Percentiles rank a stretch among this genome's conserved stretches.
phyloP scores from a whole-genome alignment of 2,888 invertebrate genomes.

The Brenthis daphne region DNA sequence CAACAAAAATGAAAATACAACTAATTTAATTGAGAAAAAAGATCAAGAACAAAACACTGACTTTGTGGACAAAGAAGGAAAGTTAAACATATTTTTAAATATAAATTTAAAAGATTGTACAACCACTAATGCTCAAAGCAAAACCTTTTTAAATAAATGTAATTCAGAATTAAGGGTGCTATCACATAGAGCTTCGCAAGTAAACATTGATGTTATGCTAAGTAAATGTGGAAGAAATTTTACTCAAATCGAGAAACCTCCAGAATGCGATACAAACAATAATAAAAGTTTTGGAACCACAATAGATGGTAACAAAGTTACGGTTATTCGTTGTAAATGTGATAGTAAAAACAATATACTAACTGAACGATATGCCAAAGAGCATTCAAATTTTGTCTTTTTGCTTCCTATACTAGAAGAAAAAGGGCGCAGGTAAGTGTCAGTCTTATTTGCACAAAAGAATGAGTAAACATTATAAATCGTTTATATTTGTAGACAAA shows the following conservation, averaged over 20 bases:
- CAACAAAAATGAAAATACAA: not conserved
- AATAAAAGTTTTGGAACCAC: constrained; percentile 7
- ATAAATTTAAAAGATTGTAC: constrained; percentile 52
- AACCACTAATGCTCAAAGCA: constrained; percentile 31
- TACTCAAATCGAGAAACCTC: constrained; percentile 1
- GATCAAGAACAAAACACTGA: constrained; percentile 38
- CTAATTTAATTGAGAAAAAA: not conserved
- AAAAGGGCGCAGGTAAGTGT: not conserved
- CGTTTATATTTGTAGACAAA: too few relatives aligned
- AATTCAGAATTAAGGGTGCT: constrained; percentile 39
- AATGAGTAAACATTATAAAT: not conserved
- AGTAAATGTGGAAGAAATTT: constrained; percentile 27
- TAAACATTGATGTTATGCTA: constrained; percentile 43
- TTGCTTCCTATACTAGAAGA: constrained; percentile 1
- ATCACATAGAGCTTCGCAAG: constrained; percentile 49
- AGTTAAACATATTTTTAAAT: constrained; percentile 56
- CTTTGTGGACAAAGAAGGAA: constrained; percentile 50
- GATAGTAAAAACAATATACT: not conserved
- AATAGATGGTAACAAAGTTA: constrained; percentile 24
- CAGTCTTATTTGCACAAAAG: not conserved
- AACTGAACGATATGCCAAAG: constrained; percentile 3
- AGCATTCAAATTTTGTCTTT: constrained; percentile 2
- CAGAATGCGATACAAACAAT: constrained; percentile 18
- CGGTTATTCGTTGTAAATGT: constrained; percentile 38
- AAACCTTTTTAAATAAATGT: constrained; percentile 23